phyloP scores from a whole-genome alignment of 2,113 vertebrate genomes.

The Phylloscopus trochiloides region DNA sequence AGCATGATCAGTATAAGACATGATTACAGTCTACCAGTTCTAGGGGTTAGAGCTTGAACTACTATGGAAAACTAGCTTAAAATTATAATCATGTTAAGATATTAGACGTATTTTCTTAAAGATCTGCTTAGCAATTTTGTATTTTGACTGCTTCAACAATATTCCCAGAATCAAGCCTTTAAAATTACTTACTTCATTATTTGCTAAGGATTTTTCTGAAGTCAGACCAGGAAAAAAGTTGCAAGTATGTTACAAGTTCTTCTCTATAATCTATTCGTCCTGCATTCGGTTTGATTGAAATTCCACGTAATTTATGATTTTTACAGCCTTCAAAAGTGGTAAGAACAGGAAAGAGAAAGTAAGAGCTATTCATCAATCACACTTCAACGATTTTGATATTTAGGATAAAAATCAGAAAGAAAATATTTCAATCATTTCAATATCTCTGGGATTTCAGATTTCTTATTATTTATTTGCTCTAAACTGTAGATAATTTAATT shows the following conservation, averaged over 20 bases:
- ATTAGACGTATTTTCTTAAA: neutral
- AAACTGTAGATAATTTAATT: neutral
- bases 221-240: neutral
- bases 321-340: neutral
- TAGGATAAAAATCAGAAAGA: neutral
- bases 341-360: neutral
- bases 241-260: neutral
- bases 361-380: neutral
- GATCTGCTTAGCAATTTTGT: neutral
- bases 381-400: neutral
- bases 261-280: neutral
- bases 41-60: constrained; percentile 7
- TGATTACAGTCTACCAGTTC: constrained; percentile 27
- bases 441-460: neutral
- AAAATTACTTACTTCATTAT: neutral
- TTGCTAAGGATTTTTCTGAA: neutral
- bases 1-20: constrained; percentile 11
- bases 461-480: neutral
- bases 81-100: constrained; percentile 32
- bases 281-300: neutral
- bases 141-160: neutral
- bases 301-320: neutral
- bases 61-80: constrained; percentile 40
- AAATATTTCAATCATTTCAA: neutral
- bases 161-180: neutral